These are phyloP conservation scores for Prionailurus viverrinus DNA, from an alignment of 2,113 vertebrate species.

Conservation along the genomic window DNA sequence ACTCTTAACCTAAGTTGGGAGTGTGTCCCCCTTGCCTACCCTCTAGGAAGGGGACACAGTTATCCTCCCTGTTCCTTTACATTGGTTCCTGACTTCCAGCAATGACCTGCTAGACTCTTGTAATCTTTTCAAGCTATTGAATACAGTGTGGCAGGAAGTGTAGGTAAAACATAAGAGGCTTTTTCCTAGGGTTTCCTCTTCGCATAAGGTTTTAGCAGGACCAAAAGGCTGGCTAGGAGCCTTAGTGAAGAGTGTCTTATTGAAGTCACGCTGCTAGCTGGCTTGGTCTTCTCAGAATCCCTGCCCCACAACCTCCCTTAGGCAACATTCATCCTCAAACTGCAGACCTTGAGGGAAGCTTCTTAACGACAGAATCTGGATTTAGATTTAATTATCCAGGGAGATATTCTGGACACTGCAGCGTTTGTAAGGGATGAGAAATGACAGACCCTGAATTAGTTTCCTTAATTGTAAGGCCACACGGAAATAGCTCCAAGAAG, in stretches of 20 bases:
- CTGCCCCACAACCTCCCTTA: neutral
- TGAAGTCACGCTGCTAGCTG: neutral
- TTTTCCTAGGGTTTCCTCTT: neutral
- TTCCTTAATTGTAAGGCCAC: neutral
- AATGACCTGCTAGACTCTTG: neutral
- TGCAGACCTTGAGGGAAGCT: neutral
- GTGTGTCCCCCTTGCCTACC: neutral
- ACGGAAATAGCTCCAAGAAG: neutral
- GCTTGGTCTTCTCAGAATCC: neutral
- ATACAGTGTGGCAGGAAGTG: neutral
- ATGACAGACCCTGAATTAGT: neutral
- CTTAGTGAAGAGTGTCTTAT: neutral
- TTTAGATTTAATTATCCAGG: neutral
- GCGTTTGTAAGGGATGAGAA: neutral
- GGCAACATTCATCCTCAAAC: neutral
- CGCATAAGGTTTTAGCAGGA: rapidly evolving
- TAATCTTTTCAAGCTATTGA: rapidly evolving
- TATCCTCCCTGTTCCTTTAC: neutral
- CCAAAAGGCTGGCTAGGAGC: neutral
- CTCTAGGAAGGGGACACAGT: neutral
- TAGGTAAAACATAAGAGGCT: neutral
- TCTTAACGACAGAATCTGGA: neutral
- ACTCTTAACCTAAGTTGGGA: neutral
- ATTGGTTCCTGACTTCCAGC: neutral
- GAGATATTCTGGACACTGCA: neutral